Conservation (phyloP, 2,113 vertebrate species). For the Pteruthius melanotis region DNA sequence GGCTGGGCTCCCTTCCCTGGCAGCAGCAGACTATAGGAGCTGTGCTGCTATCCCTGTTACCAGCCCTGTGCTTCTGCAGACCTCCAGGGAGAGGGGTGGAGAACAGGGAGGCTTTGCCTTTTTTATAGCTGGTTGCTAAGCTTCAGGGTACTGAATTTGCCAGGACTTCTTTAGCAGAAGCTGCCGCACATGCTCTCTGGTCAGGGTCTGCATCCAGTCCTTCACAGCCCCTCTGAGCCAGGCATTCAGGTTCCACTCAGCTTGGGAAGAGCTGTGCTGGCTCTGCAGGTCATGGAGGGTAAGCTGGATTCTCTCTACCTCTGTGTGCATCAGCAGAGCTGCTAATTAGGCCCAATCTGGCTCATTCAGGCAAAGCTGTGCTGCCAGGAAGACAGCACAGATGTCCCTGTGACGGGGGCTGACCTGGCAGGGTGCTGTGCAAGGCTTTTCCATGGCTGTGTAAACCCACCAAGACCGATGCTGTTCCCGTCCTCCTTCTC, state of each 20-base stretch:
- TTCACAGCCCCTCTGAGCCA: neutral
- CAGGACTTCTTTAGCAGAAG: neutral
- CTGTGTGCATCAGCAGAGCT: constrained; percentile 60
- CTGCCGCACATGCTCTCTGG: accelerated
- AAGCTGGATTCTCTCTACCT: constrained; percentile 66
- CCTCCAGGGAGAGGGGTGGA: neutral
- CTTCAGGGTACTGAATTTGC: neutral
- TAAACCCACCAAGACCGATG: neutral
- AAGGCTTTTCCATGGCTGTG: neutral
- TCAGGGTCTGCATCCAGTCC: neutral
- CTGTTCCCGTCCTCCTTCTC: neutral
- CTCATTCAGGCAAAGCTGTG: constrained; percentile 58
- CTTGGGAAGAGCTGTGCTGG: constrained; percentile 3
- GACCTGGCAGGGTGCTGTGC: constrained; percentile 40
- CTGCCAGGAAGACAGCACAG: constrained; percentile 40
- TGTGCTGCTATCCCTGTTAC: neutral
- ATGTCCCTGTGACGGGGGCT: constrained; percentile 27
- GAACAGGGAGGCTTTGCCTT: neutral
- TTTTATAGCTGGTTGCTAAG: neutral
- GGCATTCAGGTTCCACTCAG: accelerated
- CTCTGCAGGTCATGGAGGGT: constrained; percentile 60
- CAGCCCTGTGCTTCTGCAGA: neutral
- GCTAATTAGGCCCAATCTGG: constrained; percentile 62
- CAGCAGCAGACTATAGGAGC: neutral
- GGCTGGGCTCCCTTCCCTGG: neutral